Base-by-base conservation (phyloP, 2,113 vertebrate genomes). In the Pimephales promelas region DNA sequence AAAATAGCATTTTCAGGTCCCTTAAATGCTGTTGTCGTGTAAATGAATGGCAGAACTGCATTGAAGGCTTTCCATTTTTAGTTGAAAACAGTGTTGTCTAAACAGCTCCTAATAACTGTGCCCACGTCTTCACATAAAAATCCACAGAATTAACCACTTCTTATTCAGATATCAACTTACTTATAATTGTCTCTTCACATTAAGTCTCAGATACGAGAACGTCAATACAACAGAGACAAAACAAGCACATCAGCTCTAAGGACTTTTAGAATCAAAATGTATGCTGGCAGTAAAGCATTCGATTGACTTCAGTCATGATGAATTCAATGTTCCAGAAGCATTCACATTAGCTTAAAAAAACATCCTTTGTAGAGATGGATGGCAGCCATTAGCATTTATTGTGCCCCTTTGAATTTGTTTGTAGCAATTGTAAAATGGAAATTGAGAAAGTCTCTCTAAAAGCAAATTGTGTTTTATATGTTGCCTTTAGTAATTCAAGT, bases 381-480 rank as follows among this genome's bases (percentile, higher is more conserved):
- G n/a, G 11, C 14, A 14, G 22, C 68, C 11, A 45, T 72, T 45
- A 72, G 45, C 68, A 45, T 72, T 72, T 45, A 72, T 45, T 24
- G 11, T 26, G 6, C 68, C 36, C 11, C 13, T 72, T 72, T 26
- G n/a, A 45, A 45, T 71, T 36, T 71, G 68, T 71, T 71, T 71
- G 68, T 71, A 43, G 36, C 68, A 71, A 45, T 43, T 71, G 68
- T 11, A 8, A 72, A 72, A 72, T 24, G 36, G 40, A 45, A 45
- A 45, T 72, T 22, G 40, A 11, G 11, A 16, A 45, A 45, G 34
- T 40, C 64, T 68, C 20, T 40, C 64, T 40, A 72, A 26, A 72
- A 45, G 5, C 68, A 72, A 24, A 16, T 47, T 47, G 1, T 47
- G 22, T 47, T 72, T 72, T 24, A 72, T 3, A 26, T 47, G n/a